Base-by-base conservation (phyloP, 2,797 vertebrate species). In the Ataeniobius toweri region DNA sequence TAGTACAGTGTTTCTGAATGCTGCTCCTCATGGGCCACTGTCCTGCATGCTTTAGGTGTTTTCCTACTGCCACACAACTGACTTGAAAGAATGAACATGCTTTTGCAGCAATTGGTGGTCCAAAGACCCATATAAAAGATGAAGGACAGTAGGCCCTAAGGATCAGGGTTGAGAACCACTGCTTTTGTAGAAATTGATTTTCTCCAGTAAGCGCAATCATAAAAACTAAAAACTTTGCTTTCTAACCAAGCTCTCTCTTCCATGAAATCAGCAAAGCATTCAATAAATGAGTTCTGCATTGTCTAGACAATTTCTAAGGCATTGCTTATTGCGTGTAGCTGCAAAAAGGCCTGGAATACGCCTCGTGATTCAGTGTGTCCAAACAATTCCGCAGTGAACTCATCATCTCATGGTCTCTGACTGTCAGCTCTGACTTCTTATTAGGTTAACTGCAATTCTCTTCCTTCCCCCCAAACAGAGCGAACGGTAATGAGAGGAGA, bases 321-420 rank as follows among this genome's bases (percentile, higher is more conserved):
- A 75, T 73, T 3, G 18, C 70, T 83, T 80, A 81, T 91, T 80
- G 73, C 76, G 31, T 77, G 75, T 31, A 74, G 63, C 84, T 79
- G 72, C 83, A 86, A 82, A 82, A 74, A 79, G 83, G 80, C 53
- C 71, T 76, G 82, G 91, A 91, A 89, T 89, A 81, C 26, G 78
- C 84, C 87, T 87, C 75, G 79, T 90, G 89, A 92, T 82, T 84
- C 36, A 31, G 8, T 55, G 73, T 76, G 81, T 91, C 79, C 83
- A 76, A 73, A 74, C 71, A 63, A 63, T 79, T 86, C 74, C 73
- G 78, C 86, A 81, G 83, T 83, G 84, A 91, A 89, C 86, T 83
- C 80, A 82, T 88, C 83, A 79, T 83, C 90, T 88, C 59, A 67
- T 76, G 75, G 79, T 86, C 79, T 85, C 79, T 84, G 87, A 80